phyloP scores from a whole-genome alignment of 2,113 vertebrate genomes.

The Isurus oxyrinchus region DNA sequence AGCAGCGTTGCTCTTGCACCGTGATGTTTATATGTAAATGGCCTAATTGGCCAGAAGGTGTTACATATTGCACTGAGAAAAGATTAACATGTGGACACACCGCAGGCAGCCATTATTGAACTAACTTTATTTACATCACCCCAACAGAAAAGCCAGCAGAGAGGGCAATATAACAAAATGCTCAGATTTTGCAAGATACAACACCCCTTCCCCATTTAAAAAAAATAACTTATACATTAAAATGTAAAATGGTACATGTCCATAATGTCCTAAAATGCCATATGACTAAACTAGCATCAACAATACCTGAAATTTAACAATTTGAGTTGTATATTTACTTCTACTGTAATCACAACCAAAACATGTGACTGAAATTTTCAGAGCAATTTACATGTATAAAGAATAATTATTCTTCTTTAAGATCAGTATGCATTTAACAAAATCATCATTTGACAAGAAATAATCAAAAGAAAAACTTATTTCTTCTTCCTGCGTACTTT shows the following conservation, averaged over 20 bases:
- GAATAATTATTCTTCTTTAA: too few species aligned
- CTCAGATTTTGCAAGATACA: not conserved
- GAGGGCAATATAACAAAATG: not conserved
- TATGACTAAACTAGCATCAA: too few species aligned
- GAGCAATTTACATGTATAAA: not conserved
- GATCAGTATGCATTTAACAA: too few species aligned
- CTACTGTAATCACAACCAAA: not conserved
- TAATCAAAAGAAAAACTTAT: not conserved
- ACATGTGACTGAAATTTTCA: not conserved
- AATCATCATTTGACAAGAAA: not conserved
- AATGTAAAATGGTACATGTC: not conserved
- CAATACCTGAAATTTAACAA: too few species aligned
- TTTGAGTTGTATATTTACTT: not conserved
- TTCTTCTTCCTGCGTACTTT: not conserved
- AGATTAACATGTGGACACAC: too few species aligned
- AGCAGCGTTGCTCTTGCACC: not conserved
- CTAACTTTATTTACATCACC: too few species aligned
- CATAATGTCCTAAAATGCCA: too few species aligned
- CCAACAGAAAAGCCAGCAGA: not conserved
- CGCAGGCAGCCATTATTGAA: too few species aligned
- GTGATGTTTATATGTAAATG: not conserved
- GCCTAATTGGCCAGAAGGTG: not conserved
- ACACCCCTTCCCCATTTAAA: not conserved
- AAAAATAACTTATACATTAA: not conserved
- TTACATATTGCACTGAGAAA: not conserved